A percentile compares a stretch with the other conserved stretches of the same genome.
These are phyloP conservation scores for Tryphoninae sp. DNA, from an alignment of 2,888 invertebrate species.

Conservation along the genomic window DNA sequence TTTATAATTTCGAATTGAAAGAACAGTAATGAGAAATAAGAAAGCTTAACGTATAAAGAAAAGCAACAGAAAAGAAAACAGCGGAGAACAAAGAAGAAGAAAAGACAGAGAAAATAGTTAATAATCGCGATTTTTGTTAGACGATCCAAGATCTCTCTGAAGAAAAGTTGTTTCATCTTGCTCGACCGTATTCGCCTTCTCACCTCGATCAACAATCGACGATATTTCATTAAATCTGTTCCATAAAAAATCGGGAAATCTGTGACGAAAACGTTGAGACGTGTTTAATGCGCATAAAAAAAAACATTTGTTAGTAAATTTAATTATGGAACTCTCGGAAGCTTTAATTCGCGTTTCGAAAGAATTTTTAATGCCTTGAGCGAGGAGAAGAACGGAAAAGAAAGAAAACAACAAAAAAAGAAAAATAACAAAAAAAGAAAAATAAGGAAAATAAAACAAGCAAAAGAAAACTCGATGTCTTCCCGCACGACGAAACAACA, in stretches of 20 bases:
- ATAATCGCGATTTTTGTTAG: conserved; percentile 10
- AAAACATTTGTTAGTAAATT: not conserved
- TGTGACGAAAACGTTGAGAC: not conserved
- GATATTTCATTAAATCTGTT: not conserved
- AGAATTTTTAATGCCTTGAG: conserved; percentile 36
- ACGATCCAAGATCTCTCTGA: not conserved
- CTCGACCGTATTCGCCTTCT: not conserved
- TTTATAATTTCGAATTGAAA: too few species aligned
- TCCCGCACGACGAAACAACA: conserved; percentile 9
- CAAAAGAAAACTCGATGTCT: conserved; percentile 25
- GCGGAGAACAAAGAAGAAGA: not conserved
- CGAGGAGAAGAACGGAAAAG: not conserved
- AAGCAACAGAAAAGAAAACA: conserved; percentile 9
- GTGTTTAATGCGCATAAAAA: not conserved
- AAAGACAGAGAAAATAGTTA: conserved; percentile 5
- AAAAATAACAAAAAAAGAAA: not conserved
- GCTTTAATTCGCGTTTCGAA: not conserved
- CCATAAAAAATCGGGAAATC: not conserved
- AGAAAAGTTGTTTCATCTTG: not conserved
- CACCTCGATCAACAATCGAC: not conserved
- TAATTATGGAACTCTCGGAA: not conserved
- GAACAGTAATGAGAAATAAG: too few species aligned
- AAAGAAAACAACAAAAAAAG: not conserved
- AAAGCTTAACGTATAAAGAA: too few species aligned
- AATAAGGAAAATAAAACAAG: not conserved